These are phyloP conservation scores for Saccostrea glomerata DNA, from an alignment of 1,140 invertebrate genomes.

Conservation along the genomic window DNA sequence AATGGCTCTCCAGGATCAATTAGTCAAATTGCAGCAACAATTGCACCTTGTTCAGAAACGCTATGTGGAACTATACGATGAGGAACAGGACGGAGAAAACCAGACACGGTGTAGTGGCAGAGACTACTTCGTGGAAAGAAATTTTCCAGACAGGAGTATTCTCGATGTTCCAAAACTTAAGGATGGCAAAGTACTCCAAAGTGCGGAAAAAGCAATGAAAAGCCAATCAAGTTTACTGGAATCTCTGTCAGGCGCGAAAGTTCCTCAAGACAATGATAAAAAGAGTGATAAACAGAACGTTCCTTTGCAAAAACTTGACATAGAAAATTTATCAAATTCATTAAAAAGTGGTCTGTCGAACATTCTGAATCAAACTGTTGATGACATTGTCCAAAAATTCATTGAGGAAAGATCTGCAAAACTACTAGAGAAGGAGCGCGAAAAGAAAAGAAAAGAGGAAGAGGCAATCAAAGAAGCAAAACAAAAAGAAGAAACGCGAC, in stretches of 20 bases:
- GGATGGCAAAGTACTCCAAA: conserved; percentile 18
- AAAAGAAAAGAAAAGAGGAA: conserved; percentile 57
- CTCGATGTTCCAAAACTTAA: conserved; percentile 46
- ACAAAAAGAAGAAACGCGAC: conserved; percentile 40
- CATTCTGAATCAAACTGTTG: conserved; percentile 85
- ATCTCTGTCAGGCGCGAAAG: background rate
- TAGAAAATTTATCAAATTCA: conserved; percentile 90
- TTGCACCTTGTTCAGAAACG: conserved; percentile 94
- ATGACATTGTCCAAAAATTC: conserved; percentile 91
- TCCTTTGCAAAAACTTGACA: conserved; percentile 59
- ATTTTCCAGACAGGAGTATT: conserved; percentile 49
- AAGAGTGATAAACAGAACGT: conserved; percentile 13
- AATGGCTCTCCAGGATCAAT: conserved; percentile 88
- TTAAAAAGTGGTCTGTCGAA: conserved; percentile 93
- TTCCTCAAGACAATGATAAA: conserved; percentile 30
- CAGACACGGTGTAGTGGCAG: conserved; percentile 42
- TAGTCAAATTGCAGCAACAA: conserved; percentile 92
- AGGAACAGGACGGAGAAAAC: conserved; percentile 78
- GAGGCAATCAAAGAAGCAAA: conserved; percentile 57
- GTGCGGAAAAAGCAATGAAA: background rate
- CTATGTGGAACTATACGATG: conserved; percentile 90
- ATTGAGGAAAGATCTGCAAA: conserved; percentile 81
- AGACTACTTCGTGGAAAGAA: conserved; percentile 55
- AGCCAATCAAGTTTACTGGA: background rate
- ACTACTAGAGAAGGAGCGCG: conserved; percentile 76